Evolutionary conservation across 2,797 vertebrate species (phyloP), one percentile per base, ranked within the genome.

Genomic region (Lepilemur septentrionalis): DNA sequence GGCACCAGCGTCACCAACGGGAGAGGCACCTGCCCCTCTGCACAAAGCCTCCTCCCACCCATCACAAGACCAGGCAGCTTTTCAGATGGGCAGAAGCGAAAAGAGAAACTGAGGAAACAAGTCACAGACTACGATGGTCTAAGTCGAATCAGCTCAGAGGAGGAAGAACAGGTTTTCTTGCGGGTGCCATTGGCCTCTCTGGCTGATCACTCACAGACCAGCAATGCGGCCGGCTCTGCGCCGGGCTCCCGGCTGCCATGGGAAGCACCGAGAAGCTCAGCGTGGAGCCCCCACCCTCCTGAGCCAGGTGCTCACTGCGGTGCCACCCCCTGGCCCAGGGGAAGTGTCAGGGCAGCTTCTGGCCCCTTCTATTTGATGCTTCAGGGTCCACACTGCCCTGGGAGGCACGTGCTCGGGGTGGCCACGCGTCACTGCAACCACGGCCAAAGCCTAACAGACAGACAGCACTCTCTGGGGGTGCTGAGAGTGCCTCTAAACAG

Each of bases 91-190:
- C 0, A 4, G 43, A 43, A 4, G 11, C 81, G 1, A 10, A 7
- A 41, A 59, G 48, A 25, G 15, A 32, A 46, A 32, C 8, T 38
- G 7, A 22, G 7, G 20, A 72, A n/a, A 35, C 25, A 15, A 46
- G 35, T 3, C 13, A 0, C 0, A 20, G 48, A 20, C 5, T 6
- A 5, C 2, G 17, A 32, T 0, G 0, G 15, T 7, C 32, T 11
- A 22, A 9, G 32, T 23, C 43, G 14, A 30, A 55, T 30, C 10
- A 46, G 46, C 22, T 28, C 50, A 4, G 43, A 32, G n/a, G 12
- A 41, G 0, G 13, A 43, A n/a, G 7, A 8, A 9, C 35, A 17
- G 76, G n/a, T 11, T 4, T 57, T 73, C 14, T 11, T 25, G 52
- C 59, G 41, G 70, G 7, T 18, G 61, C 23, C 15, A 10, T 28